These are phyloP conservation scores for Phylloscopus trochiloides DNA, from an alignment of 2,113 vertebrate species.

Conservation along the genomic window DNA sequence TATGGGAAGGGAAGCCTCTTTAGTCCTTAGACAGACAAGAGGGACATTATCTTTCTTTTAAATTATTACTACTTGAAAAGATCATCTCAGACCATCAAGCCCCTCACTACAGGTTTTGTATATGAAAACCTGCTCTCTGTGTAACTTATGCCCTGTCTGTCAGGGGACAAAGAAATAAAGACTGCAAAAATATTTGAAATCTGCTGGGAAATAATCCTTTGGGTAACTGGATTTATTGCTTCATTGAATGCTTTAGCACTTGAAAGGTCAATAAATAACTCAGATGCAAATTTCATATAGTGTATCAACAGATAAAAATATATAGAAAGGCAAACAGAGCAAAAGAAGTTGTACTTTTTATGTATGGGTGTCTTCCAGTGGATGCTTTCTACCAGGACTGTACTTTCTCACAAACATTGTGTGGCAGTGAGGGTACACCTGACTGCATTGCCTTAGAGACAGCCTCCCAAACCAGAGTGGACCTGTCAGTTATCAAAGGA, in stretches of 20 bases:
- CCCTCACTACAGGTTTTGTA: not conserved
- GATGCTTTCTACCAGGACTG: not conserved
- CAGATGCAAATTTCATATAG: not conserved
- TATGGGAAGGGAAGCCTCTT: constrained; percentile 14
- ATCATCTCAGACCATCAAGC: not conserved
- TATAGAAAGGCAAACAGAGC: not conserved
- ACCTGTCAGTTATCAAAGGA: not conserved
- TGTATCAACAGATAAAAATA: not conserved
- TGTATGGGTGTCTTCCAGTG: not conserved
- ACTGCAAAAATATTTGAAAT: not conserved
- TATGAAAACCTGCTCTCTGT: not conserved
- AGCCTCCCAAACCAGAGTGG: not conserved
- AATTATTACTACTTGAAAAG: not conserved
- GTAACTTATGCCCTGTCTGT: not conserved
- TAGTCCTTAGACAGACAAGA: constrained; percentile 28
- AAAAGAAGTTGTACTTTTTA: not conserved
- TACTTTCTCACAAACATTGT: not conserved
- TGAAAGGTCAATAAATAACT: not conserved
- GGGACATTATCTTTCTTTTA: constrained; percentile 12
- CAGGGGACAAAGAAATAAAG: not conserved
- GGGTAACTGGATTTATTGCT: not conserved
- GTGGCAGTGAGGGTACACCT: not conserved
- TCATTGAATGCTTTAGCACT: not conserved
- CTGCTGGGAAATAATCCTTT: not conserved
- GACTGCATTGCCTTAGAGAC: not conserved